Evolutionary conservation across 1,140 invertebrate genomes (phyloP).

Genomic region (Drosophila insularis): DNA sequence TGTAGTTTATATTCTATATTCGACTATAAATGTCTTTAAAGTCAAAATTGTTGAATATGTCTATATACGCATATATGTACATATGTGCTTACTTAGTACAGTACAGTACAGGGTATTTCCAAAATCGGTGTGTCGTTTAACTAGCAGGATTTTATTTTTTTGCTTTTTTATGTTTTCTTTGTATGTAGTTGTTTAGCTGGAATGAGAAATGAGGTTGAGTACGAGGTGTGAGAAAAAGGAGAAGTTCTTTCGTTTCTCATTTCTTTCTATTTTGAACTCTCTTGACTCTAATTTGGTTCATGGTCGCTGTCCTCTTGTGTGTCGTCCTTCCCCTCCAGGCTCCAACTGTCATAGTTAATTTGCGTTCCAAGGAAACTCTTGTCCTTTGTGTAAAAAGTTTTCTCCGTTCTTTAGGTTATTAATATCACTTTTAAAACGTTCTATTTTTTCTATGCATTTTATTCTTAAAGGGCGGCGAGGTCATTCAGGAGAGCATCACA

Average conservation of each 20-base stretch:
- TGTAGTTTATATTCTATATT: too few species aligned
- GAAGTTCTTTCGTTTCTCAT: conserved; percentile 15
- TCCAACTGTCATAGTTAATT: conserved; percentile 65
- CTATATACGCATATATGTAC: too few species aligned
- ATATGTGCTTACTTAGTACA: too few species aligned
- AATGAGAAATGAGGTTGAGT: not conserved
- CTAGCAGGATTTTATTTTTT: not conserved
- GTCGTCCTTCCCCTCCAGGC: conserved; percentile 9
- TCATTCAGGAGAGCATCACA: conserved; percentile 94
- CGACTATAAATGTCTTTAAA: too few species aligned
- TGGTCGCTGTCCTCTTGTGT: conserved; percentile 36
- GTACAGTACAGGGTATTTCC: not conserved
- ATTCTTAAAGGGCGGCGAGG: conserved; percentile 91
- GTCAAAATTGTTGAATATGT: too few species aligned
- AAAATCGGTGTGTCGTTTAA: not conserved
- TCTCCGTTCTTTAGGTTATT: conserved; percentile 10
- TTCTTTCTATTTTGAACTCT: conserved; percentile 38
- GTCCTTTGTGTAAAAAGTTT: conserved; percentile 11
- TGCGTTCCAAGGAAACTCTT: conserved; percentile 39
- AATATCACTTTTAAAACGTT: conserved; percentile 51
- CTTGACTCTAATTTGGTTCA: conserved; percentile 74
- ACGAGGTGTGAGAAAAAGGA: not conserved
- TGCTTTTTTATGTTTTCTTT: not conserved
- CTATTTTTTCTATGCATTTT: conserved; percentile 26
- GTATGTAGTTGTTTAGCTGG: not conserved